Conservation (phyloP, 2,797 vertebrate genomes). For the Argentina silus region DNA sequence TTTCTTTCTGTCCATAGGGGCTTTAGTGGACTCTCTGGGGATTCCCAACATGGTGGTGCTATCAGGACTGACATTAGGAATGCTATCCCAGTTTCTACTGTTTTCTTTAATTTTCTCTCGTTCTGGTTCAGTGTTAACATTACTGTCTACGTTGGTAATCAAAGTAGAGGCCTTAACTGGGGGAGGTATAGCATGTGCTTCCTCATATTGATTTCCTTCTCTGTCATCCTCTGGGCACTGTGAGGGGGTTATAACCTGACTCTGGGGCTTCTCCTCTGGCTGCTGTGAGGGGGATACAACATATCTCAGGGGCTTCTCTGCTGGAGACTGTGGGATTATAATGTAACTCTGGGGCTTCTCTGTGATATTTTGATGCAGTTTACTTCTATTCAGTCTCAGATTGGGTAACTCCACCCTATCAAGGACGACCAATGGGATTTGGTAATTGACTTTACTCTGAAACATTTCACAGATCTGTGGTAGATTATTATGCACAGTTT, state of each 20-base stretch:
- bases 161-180: not conserved
- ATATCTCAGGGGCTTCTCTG: no score
- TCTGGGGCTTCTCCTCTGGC: no score
- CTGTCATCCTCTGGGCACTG: constrained; percentile 1
- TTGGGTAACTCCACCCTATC: not conserved
- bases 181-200: not conserved
- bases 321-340: no score
- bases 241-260: no score
- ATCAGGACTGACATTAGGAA: constrained; percentile 38
- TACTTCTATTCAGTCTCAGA: constrained; percentile 4
- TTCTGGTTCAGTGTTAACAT: not conserved
- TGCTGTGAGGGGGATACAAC: no score
- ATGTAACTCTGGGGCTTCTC: no score
- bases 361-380: no score
- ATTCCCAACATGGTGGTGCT: constrained; percentile 37
- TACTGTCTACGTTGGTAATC: not conserved
- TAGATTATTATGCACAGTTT: constrained; percentile 18
- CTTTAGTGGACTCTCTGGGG: constrained; percentile 8
- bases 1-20: not conserved
- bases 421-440: not conserved
- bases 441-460: not conserved
- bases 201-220: constrained; percentile 7
- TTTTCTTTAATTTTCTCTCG: not conserved
- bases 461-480: constrained; percentile 1
- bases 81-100: constrained; percentile 5